These are phyloP conservation scores for Mythimna loreyi DNA, from an alignment of 2,888 invertebrate species.

Conservation along the genomic window DNA sequence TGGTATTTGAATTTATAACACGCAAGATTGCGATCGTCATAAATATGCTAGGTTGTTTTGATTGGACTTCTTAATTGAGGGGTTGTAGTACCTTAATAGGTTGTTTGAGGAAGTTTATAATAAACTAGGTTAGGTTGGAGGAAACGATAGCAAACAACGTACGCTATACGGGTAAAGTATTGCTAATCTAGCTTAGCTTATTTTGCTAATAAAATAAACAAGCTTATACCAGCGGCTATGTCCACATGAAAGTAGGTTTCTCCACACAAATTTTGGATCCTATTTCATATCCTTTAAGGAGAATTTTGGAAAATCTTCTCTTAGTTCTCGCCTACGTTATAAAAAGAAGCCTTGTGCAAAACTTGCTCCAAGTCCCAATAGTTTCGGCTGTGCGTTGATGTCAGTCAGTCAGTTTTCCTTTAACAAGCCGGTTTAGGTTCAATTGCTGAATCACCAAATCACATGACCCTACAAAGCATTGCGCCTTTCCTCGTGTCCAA, in stretches of 20 bases:
- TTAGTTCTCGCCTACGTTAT: no score
- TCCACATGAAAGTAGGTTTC: no score
- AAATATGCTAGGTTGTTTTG: conserved; percentile 18
- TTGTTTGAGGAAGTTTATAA: conserved; percentile 19
- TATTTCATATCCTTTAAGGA: no score
- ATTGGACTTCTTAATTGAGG: conserved; percentile 19
- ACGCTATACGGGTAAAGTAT: not conserved
- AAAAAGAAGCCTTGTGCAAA: no score
- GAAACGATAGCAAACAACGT: not conserved
- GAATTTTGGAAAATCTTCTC: no score
- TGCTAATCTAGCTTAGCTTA: no score
- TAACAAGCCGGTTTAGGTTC: conserved; percentile 9
- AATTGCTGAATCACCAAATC: not conserved
- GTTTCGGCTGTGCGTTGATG: no score
- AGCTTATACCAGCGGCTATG: no score
- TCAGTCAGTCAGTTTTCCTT: no score
- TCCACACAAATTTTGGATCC: no score
- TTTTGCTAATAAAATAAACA: no score
- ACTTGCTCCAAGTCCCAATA: no score
- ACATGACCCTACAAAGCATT: conserved; percentile 14
- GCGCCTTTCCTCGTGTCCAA: conserved; percentile 16
- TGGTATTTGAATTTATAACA: conserved; percentile 30
- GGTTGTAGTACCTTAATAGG: conserved; percentile 4
- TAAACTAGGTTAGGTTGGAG: not conserved
- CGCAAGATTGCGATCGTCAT: conserved; percentile 28